Percentiles rank a stretch among this genome's conserved stretches.
Conservation (phyloP, 2,113 vertebrate species). For the Onychostruthus taczanowskii region DNA sequence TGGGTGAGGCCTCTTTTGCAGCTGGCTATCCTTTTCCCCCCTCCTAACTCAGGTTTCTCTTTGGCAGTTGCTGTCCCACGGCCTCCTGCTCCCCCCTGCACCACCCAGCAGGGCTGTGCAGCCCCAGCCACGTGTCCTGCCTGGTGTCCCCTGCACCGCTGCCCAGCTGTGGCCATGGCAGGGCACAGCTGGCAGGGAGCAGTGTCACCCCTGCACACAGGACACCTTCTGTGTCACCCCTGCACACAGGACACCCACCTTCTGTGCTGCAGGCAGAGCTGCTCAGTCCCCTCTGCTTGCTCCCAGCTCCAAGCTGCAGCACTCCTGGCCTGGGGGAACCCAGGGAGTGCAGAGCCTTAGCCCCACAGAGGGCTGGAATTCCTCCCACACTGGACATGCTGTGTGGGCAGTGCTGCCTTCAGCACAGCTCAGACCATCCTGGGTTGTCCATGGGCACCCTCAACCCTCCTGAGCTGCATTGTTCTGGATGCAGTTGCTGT, state of each 20-base stretch:
- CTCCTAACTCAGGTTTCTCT: rapidly evolving
- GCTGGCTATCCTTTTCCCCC: background rate
- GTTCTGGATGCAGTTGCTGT: background rate
- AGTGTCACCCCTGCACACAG: background rate
- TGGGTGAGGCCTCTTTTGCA: background rate
- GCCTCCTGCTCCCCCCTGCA: background rate
- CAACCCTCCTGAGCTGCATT: background rate
- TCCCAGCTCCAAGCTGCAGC: background rate
- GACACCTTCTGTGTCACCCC: too few species aligned
- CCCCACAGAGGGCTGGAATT: background rate
- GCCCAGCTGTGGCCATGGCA: background rate
- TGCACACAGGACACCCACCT: background rate
- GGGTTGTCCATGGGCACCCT: background rate
- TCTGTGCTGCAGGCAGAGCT: background rate
- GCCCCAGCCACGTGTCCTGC: background rate
- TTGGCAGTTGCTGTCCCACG: background rate
- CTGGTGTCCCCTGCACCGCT: background rate
- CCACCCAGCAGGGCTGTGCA: background rate
- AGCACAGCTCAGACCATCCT: background rate
- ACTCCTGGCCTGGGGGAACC: background rate
- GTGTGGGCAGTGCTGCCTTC: background rate
- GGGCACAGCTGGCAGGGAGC: background rate
- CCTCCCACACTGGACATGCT: background rate
- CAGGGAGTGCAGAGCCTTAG: background rate
- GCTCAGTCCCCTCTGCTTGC: background rate